These are phyloP conservation scores for Drosophila fungiperda DNA, from an alignment of 2,888 invertebrate species.

Conservation along the genomic window DNA sequence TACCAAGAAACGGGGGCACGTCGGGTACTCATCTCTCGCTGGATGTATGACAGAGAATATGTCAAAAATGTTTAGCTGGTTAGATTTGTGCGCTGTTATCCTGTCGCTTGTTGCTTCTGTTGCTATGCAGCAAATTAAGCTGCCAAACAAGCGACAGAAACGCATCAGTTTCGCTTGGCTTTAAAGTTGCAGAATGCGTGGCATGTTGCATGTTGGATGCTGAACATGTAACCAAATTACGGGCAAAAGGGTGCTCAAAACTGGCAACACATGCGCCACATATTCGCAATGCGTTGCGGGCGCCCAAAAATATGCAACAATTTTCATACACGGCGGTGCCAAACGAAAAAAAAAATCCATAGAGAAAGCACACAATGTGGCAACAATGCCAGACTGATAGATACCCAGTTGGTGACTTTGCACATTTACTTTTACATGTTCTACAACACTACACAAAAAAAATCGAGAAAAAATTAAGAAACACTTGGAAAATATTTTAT, in stretches of 20 bases:
- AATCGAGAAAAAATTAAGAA: too few species aligned
- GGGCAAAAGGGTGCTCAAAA: slow-evolving; percentile 29
- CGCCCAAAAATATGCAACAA: slow-evolving; percentile 73
- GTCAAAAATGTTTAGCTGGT: slow-evolving; percentile 58
- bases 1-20: slow-evolving; percentile 4
- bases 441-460: not conserved
- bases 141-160: slow-evolving; percentile 25
- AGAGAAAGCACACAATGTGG: slow-evolving; percentile 16
- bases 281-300: slow-evolving; percentile 39
- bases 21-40: slow-evolving; percentile 9
- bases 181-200: slow-evolving; percentile 31
- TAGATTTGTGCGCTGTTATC: slow-evolving; percentile 36
- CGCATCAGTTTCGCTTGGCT: slow-evolving; percentile 13
- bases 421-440: too few species aligned
- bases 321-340: slow-evolving; percentile 44
- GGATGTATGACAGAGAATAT: slow-evolving; percentile 51
- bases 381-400: not conserved
- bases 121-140: slow-evolving; percentile 41
- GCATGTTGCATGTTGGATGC: slow-evolving; percentile 43
- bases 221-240: slow-evolving; percentile 71
- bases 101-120: slow-evolving; percentile 15
- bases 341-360: slow-evolving; percentile 5
- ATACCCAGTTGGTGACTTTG: not conserved
- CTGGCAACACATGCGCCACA: slow-evolving; percentile 64
- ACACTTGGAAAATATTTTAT: not conserved